Evolutionary conservation across 2,888 invertebrate species (phyloP).

Genomic region (Chalcis sispes): DNA sequence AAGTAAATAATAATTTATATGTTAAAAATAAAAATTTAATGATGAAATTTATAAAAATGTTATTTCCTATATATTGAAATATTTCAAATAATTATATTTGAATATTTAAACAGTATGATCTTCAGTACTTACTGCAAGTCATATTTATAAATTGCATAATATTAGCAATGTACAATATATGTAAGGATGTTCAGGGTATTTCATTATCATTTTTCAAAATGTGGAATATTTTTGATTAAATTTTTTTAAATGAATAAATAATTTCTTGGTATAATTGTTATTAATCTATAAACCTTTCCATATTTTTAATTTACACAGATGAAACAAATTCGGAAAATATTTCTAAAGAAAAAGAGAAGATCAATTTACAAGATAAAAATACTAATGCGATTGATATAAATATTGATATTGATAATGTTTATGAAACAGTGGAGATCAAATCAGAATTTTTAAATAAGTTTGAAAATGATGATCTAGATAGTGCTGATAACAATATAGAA

Average conservation of each 20-base stretch:
- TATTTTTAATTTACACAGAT: conserved; percentile 34
- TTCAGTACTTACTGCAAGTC: no score
- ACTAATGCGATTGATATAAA: conserved; percentile 5
- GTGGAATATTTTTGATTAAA: conserved; percentile 23
- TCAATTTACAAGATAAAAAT: conserved; percentile 5
- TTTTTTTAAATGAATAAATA: conserved; percentile 45
- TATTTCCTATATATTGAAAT: conserved; percentile 14
- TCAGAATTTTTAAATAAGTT: conserved; percentile 26
- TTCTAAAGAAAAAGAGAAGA: conserved; percentile 3
- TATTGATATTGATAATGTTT: conserved; percentile 48
- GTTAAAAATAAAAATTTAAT: not conserved
- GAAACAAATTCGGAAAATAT: not conserved
- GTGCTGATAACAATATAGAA: conserved; percentile 8
- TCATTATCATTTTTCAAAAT: conserved; percentile 22
- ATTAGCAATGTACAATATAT: conserved; percentile 6
- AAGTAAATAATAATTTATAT: conserved; percentile 70
- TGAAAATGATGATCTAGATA: conserved; percentile 7
- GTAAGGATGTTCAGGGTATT: not conserved
- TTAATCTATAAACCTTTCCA: conserved; percentile 34
- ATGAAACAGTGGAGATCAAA: conserved; percentile 40
- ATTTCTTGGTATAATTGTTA: conserved; percentile 23
- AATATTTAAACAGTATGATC: conserved; percentile 13
- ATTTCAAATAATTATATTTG: conserved; percentile 4
- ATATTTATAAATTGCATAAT: conserved; percentile 16
- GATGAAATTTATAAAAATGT: not conserved